Conservation (phyloP, 2,888 invertebrate genomes). For the Tricholauxania praeusta region DNA sequence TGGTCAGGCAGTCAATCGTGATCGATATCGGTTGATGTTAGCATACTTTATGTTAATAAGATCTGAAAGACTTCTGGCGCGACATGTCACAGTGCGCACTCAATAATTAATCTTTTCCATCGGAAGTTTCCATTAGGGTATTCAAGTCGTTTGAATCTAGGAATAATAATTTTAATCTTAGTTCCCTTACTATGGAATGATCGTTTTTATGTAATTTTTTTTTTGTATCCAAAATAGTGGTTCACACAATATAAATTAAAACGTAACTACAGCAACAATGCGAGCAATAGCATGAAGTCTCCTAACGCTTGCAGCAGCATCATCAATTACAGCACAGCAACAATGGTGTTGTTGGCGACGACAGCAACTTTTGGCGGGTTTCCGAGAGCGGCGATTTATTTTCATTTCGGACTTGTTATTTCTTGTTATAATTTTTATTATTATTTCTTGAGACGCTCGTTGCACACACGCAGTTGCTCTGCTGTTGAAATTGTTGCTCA, state of each 20-base stretch:
- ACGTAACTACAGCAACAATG: neutral
- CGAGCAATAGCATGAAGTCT: neutral
- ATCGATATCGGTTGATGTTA: no score
- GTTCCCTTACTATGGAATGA: no score
- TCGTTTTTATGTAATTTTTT: no score
- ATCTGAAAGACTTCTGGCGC: no score
- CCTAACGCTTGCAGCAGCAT: neutral
- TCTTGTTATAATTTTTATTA: neutral
- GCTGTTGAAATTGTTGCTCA: neutral
- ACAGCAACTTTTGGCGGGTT: conserved; percentile 8
- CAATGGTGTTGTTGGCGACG: neutral
- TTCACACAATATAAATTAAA: neutral
- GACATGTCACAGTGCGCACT: no score
- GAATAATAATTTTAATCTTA: no score
- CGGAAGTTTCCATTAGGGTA: no score
- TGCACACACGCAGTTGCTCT: neutral
- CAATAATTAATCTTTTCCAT: no score
- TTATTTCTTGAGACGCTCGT: neutral
- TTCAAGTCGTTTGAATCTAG: no score
- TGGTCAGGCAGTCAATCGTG: no score
- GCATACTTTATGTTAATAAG: no score
- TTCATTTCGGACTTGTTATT: neutral
- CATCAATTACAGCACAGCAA: neutral
- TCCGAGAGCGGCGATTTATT: neutral
- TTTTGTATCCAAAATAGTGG: no score